phyloP scores from a whole-genome alignment of 2,113 vertebrate genomes.

The Pomatostomus ruficeps region DNA sequence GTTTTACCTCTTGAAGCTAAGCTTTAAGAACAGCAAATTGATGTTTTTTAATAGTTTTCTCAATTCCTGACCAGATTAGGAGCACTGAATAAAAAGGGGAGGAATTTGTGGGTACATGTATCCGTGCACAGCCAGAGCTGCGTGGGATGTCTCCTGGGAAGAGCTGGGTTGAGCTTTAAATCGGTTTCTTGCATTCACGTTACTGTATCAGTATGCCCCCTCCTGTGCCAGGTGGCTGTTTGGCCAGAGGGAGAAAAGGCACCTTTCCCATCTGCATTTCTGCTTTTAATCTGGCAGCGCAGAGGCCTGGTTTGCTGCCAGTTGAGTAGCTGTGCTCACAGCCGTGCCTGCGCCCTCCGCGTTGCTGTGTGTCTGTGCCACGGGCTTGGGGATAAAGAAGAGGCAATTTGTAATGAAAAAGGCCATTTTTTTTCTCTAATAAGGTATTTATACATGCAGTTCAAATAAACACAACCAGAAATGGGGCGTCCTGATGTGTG shows the following conservation, averaged over 20 bases:
- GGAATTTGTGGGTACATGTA: background rate
- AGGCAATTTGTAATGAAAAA: background rate
- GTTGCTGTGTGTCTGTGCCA: accelerated
- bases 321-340: background rate
- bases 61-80: background rate
- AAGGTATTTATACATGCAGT: background rate
- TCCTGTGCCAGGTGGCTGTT: background rate
- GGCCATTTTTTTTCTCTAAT: background rate
- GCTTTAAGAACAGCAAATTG: background rate
- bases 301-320: background rate
- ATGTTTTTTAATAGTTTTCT: background rate
- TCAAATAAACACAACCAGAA: background rate
- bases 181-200: background rate
- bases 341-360: accelerated
- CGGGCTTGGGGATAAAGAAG: background rate
- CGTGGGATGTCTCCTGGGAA: background rate
- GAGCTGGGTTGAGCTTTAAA: background rate
- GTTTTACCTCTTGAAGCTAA: background rate
- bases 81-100: background rate
- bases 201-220: background rate
- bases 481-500: accelerated
- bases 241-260: background rate
- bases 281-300: background rate
- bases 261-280: background rate
- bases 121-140: background rate